Evolutionary conservation across 2,797 vertebrate species (phyloP).

Genomic region (Phoebastria nigripes): DNA sequence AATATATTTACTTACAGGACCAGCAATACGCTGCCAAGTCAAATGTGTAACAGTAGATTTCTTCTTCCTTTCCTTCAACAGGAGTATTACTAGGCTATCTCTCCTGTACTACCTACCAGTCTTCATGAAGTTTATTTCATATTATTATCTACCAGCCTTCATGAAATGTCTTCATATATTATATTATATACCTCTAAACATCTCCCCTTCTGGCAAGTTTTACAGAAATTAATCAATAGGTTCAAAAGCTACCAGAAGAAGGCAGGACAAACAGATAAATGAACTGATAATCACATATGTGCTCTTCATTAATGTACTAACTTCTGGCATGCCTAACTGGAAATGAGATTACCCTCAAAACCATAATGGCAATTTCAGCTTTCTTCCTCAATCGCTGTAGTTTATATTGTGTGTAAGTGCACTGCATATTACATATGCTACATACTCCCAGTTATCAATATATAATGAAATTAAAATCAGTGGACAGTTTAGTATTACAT

Average conservation of each 20-base stretch:
- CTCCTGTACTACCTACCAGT: not conserved
- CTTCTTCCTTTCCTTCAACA: not conserved
- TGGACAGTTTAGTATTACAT: not conserved
- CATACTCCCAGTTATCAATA: not conserved
- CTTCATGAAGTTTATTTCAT: not conserved
- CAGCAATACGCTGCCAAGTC: not conserved
- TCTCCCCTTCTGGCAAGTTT: not conserved
- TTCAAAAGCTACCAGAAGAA: not conserved
- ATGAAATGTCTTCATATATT: not conserved
- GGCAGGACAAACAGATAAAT: not conserved
- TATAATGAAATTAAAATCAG: not conserved
- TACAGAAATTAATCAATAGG: not conserved
- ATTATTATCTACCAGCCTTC: not conserved
- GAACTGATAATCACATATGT: not conserved
- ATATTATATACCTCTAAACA: not conserved
- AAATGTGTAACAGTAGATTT: not conserved
- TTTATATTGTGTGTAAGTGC: not conserved
- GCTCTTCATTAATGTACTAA: not conserved
- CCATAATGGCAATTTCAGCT: not conserved
- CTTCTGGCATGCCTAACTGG: not conserved
- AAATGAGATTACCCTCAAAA: not conserved
- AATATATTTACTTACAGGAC: not conserved
- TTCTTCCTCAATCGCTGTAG: not conserved
- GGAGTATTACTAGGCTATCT: not conserved
- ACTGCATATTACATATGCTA: not conserved